A percentile compares a stretch with the other conserved stretches of the same genome.
phyloP scores from a whole-genome alignment of 2,797 vertebrate species.

The Lemur catta region DNA sequence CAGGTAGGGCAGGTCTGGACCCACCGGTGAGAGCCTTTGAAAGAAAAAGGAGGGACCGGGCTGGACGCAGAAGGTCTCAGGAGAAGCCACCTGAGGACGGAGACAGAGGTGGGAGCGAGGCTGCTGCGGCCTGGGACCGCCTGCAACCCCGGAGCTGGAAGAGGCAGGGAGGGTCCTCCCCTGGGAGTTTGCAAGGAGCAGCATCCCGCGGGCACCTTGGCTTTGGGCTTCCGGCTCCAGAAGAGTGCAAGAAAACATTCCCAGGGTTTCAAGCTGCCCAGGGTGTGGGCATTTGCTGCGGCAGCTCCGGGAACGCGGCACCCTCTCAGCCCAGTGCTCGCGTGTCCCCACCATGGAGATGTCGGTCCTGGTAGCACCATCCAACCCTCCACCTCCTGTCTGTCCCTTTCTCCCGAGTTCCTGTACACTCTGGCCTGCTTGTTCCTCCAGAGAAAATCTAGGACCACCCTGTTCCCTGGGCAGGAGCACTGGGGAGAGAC shows the following conservation, averaged over 20 bases:
- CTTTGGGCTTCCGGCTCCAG: neutral
- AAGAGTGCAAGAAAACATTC: neutral
- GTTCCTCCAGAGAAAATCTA: neutral
- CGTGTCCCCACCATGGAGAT: rapidly evolving
- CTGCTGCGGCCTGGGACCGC: too few relatives aligned
- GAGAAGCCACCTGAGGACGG: neutral
- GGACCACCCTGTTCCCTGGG: rapidly evolving
- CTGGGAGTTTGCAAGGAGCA: rapidly evolving
- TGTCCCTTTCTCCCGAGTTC: neutral
- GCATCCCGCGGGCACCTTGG: rapidly evolving
- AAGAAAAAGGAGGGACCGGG: neutral
- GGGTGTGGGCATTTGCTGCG: rapidly evolving
- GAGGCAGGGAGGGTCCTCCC: neutral
- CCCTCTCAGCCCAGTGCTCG: rapidly evolving
- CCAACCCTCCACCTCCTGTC: neutral
- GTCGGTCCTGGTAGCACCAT: rapidly evolving
- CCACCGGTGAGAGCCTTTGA: neutral
- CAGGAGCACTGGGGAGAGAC: neutral
- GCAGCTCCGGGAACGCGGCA: rapidly evolving
- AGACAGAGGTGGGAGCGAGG: neutral
- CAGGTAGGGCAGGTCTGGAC: too few relatives aligned
- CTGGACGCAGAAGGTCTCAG: neutral
- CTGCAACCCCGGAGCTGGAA: neutral
- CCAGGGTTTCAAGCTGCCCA: too few relatives aligned
- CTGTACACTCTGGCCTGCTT: neutral